Base-by-base conservation (phyloP, 2,797 vertebrate species). In the Esox masquinongy region DNA sequence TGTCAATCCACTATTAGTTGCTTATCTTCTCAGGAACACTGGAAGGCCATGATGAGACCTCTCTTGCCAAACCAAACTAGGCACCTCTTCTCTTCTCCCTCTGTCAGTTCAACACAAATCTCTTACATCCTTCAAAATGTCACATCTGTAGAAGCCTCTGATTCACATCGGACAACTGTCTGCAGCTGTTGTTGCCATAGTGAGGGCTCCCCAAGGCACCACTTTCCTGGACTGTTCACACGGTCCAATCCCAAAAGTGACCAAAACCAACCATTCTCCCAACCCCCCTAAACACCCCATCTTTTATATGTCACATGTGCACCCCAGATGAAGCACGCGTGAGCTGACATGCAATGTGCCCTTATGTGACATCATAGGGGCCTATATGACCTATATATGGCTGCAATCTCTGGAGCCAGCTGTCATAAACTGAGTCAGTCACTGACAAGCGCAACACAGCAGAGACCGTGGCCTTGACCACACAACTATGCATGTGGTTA, bases 141-240 rank as follows among this genome's bases (percentile, higher is more conserved):
- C 73, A 85, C 84, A 87, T 89, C 80, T 88, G 88, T 86, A 81
- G 84, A 80, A 79, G 7, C 83, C 83, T 84, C 78, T 70, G 39
- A 72, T 75, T 77, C 73, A 69, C 79, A 81, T 83, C 79, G 84
- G 85, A 87, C 84, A 79, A 81, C 72, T 76, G 80, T 56, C 53
- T 56, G 7, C 53, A 56, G 53, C 86, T 84, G 80, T 84, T 87
- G 88, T 83, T 84, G 74, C 83, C 76, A 82, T 76, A 61, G 61
- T 72, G 74, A 83, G 73, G 47, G 22, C 68, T 78, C 49, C 73
- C 61, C 36, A 64, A 26, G 61, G 61, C 14, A 31, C 9, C 29
- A 26, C 75, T 72, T 78, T 75, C 49, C 72, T 83, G 80, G 73
- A 61, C 39, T 61, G 43, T 77, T 64, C 31, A 68, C 66, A 68